Base-by-base conservation (phyloP, 92 coral and sea anemone species). In the Actinostola sp. region DNA sequence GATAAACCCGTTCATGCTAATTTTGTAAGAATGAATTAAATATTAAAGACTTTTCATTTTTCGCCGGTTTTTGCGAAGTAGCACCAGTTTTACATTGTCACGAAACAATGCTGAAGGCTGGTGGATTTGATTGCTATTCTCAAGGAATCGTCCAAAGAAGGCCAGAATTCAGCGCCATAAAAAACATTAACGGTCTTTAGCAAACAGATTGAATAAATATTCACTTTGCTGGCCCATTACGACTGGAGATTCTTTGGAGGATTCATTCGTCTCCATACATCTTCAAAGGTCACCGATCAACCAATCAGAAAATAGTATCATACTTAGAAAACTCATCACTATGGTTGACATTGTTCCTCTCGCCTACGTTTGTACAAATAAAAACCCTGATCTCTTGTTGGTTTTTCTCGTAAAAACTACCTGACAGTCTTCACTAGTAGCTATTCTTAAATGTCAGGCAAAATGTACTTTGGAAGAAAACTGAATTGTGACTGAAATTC, bases 201-300 rank as follows among this genome's bases (percentile, higher is more conserved):
- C 13, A 34, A 54, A 70, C 62, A 52, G 75, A 52, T 36, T 67
- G 8, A 36, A 21, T 70, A 70, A 70, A 70, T 55, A 70, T 19
- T 70, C 55, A 35, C n/a, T 1, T 48, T 23, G 61, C 15, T 6
- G 16, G 62, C 21, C 27, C 17, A 15, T 20, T 17, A 21, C 6
- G 15, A 19, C 14, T 69, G 21, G 5, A 14, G 36, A 52, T 67
- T 38, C 24, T 38, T 66, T 67, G 16, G 29, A 17, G 31, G 52
- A 33, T 32, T 35, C 51, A 63, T 49, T 49, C 63, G 50, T 75
- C 39, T 61, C 62, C 20, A 48, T 36, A 8, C 20, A 30, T 62
- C 70, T 62, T 51, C 75, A 70, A 70, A 70, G 75, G 75, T 51
- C 75, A 70, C 63, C 75, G 49, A 41, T 55, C 26, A 70, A 31